Percentiles rank a stretch among this genome's conserved stretches.
Conservation (phyloP, 2,797 vertebrate species). For the Sarcophilus harrisii region DNA sequence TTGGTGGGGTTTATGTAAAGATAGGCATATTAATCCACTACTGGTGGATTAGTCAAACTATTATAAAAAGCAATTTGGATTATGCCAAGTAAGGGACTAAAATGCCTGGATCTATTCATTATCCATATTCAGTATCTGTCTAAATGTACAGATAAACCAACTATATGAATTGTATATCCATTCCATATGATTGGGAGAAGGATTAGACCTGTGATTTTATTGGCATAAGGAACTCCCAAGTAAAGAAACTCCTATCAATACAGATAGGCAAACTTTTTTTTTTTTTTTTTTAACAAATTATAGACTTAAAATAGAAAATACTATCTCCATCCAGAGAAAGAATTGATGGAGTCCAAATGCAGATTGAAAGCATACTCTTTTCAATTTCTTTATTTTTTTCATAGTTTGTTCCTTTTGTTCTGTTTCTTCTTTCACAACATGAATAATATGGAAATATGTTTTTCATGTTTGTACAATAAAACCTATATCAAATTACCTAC, state of each 20-base stretch:
- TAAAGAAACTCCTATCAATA: not conserved
- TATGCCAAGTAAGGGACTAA: not conserved
- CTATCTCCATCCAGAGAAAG: not conserved
- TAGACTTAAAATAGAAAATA: not conserved
- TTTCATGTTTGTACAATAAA: not conserved
- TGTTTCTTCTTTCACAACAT: not conserved
- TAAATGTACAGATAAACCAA: not conserved
- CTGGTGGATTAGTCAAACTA: not conserved
- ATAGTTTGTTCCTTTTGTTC: not conserved
- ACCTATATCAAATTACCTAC: not conserved
- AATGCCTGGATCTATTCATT: not conserved
- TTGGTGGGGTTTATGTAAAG: not conserved
- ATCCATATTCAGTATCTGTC: not conserved
- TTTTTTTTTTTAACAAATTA: not conserved
- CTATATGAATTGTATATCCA: not conserved
- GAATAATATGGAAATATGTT: not conserved
- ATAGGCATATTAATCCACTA: not conserved
- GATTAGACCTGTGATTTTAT: not conserved
- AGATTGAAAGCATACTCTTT: not conserved
- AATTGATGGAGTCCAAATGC: not conserved
- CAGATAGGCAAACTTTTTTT: not conserved
- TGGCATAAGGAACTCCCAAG: not conserved
- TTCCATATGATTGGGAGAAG: not conserved
- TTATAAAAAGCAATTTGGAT: not conserved
- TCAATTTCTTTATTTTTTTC: not conserved